Evolutionary conservation across 2,797 vertebrate species (phyloP).

Genomic region (Borostomias antarcticus): DNA sequence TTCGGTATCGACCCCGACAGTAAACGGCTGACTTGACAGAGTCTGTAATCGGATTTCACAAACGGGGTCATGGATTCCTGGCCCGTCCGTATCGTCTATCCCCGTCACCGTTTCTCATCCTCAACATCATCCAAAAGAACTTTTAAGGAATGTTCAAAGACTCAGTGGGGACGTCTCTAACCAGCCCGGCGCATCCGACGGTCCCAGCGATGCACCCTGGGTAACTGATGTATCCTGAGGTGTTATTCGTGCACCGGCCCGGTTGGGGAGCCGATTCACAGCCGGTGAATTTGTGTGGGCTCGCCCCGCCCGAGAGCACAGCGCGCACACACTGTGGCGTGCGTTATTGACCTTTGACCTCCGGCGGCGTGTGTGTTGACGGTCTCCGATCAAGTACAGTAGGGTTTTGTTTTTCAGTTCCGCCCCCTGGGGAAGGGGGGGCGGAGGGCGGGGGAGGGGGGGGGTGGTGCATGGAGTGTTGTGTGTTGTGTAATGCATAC

Average conservation of each 20-base stretch:
- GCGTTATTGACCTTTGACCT: slow-evolving; percentile 6
- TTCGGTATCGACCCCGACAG: no score
- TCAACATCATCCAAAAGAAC: no score
- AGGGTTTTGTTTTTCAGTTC: not conserved
- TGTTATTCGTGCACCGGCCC: slow-evolving; percentile 36
- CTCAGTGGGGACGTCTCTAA: no score
- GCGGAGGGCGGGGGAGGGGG: no score
- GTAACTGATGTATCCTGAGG: slow-evolving; percentile 7
- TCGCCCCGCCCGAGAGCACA: slow-evolving; percentile 3
- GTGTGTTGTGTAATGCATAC: not conserved
- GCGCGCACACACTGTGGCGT: not conserved
- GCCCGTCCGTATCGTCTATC: no score
- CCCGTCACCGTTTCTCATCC: no score
- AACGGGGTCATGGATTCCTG: no score
- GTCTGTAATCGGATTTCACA: no score
- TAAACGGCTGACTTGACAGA: no score
- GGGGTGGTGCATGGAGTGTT: not conserved
- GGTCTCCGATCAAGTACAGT: not conserved
- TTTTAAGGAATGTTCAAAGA: no score
- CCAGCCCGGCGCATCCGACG: no score
- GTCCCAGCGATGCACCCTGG: no score
- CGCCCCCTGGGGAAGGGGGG: not conserved
- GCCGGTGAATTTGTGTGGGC: not conserved
- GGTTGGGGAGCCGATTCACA: not conserved
- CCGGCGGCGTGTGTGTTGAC: not conserved